Base-by-base conservation (phyloP, 2,888 invertebrate genomes). In the Nomada ferruginata region DNA sequence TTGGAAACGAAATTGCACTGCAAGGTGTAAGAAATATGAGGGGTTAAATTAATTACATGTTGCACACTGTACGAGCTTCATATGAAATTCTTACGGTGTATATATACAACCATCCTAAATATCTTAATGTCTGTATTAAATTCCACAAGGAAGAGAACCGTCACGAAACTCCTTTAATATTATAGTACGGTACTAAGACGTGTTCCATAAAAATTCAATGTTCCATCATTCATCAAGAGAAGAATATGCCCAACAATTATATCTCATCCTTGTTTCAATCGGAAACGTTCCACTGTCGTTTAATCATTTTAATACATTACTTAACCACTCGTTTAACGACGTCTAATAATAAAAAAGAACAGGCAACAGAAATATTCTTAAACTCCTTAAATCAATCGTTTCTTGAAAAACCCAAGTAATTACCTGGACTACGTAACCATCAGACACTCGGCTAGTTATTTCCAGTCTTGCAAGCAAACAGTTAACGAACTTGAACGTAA, bases 401-500 rank as follows among this genome's bases (percentile, higher is more conserved):
- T 36, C 36, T 36, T 5, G 36, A 36, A 36, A 36, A 36, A 2
- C 26, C 26, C 26, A 26, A 26, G 26, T 26, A 26, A 36, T 36
- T 15, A 50, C 66, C 18, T 42, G 20, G 53, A 50, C 61, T 63
- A 59, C 52, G 20, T 50, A 36, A 63, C 59, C 68, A 57, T 68
- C 66, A 44, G 36, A 64, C 53, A 55, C 23, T 44, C 73, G 23
- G 18, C 26, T 29, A 36, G 47, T 23, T 29, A 53, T 15, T 52
- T 59, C 26, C 42, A 42, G 15, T 52, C 42, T 59, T 23, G 18
- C 36, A 18, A 20, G n/a, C 63, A 50, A 23, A 23, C 44, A 20
- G 52, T 63, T 23, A 72, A 76, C 82, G 77, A 84, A 78, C 77
- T 82, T 75, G 71, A 73, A 60, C 71, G 26, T 76, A 79, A 79